A percentile compares a stretch with the other conserved stretches of the same genome.
Evolutionary conservation across 2,888 invertebrate genomes (phyloP).

Genomic region (Drosophila peninsularis): DNA sequence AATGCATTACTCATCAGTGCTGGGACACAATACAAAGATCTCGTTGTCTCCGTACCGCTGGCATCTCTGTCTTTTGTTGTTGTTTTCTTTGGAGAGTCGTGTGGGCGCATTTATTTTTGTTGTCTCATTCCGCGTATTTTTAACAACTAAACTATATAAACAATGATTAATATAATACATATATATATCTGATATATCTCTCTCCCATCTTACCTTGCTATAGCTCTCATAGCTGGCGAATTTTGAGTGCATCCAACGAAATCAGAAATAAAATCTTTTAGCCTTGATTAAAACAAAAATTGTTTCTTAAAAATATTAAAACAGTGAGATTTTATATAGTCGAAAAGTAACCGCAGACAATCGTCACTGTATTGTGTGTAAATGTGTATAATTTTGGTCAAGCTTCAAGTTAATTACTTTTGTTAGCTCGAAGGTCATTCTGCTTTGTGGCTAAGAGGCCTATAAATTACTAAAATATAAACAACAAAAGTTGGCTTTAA

Average conservation of each 20-base stretch:
- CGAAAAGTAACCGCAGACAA: constrained; percentile 12
- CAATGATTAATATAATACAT: constrained; percentile 33
- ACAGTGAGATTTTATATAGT: constrained; percentile 30
- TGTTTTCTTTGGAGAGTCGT: constrained; percentile 7
- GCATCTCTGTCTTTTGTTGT: constrained; percentile 12
- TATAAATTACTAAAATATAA: constrained; percentile 11
- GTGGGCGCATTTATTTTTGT: constrained; percentile 24
- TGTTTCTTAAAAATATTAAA: constrained; percentile 4
- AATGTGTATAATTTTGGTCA: constrained; percentile 40
- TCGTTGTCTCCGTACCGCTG: constrained; percentile 17
- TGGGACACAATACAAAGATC: constrained; percentile 30
- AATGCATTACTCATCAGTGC: constrained; percentile 60
- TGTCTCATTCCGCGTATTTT: constrained; percentile 8
- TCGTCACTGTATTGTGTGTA: constrained; percentile 41
- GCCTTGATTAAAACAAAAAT: constrained; percentile 57
- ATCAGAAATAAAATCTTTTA: constrained; percentile 41
- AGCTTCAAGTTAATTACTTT: constrained; percentile 56
- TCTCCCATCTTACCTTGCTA: constrained; percentile 3
- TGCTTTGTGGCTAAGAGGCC: constrained; percentile 27
- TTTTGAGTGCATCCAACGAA: constrained; percentile 26
- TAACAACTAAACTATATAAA: constrained; percentile 2
- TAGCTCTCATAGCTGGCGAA: constrained; percentile 4
- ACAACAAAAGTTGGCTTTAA: neutral
- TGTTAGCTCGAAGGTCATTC: constrained; percentile 36
- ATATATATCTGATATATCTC: neutral